Percentiles rank a stretch among this genome's conserved stretches.
These are phyloP conservation scores for Actenoides lindsayi DNA, from an alignment of 2,113 vertebrate genomes.

Conservation along the genomic window DNA sequence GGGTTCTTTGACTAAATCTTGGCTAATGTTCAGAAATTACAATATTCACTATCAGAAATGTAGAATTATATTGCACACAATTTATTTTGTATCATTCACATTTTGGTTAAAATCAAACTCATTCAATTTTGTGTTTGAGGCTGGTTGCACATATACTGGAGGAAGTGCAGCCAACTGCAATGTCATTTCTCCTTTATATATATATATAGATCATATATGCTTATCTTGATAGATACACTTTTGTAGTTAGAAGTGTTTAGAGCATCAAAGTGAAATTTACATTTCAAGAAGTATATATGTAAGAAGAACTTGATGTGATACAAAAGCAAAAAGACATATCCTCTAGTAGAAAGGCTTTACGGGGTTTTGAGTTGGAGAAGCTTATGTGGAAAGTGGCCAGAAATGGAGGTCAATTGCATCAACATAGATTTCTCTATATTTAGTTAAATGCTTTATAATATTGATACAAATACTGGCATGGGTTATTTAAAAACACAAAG, in stretches of 20 bases:
- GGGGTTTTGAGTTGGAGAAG: not conserved
- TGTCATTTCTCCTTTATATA: not conserved
- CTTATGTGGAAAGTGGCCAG: not conserved
- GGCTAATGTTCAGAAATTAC: not conserved
- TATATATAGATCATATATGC: not conserved
- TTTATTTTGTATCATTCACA: not conserved
- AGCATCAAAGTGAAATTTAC: not conserved
- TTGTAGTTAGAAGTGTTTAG: not conserved
- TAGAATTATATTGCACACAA: not conserved
- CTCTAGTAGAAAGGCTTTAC: not conserved
- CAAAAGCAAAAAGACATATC: not conserved
- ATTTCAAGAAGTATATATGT: not conserved
- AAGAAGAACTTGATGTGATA: not conserved
- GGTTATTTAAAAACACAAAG: constrained; percentile 9
- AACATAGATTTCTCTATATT: not conserved
- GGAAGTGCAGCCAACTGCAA: not conserved
- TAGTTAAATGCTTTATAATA: not conserved
- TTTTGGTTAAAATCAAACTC: not conserved
- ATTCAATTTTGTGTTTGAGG: not conserved
- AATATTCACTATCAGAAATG: not conserved
- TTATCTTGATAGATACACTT: not conserved
- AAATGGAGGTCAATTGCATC: not conserved
- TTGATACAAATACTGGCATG: not conserved
- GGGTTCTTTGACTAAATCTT: not conserved
- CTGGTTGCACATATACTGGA: not conserved